Base-by-base conservation (phyloP, 2,113 vertebrate species). In the Scolopax mira region DNA sequence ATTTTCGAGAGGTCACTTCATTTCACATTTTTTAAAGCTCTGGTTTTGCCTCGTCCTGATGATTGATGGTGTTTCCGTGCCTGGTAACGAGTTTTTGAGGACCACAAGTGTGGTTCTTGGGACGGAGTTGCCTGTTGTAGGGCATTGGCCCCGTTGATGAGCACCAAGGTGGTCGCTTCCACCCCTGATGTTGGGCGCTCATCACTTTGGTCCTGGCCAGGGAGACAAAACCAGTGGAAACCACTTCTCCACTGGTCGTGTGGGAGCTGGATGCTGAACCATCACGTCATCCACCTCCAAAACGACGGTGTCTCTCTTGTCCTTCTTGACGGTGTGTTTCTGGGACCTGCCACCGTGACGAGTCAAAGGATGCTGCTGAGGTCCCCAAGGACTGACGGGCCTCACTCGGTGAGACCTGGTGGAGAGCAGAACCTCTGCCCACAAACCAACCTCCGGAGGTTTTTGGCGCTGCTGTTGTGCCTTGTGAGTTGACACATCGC, bases 401-500 rank as follows among this genome's bases (percentile, higher is more conserved):
- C 51, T 60, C 31, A 0, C 33, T 80, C 22, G 49, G 31, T 39
- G 70, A 54, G 55, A 39, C 21, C 18, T 2, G 46, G 7, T 3
- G 64, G 57, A 6, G 15, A 28, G 16, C 23, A 2, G 78, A 4
- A 7, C 21, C 10, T 0, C 8, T 7, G 0, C 8, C 30, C 7
- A 17, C 4, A 24, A 6, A 28, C 13, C 24, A 23, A 3, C 4
- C 42, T 9, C 6, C 2, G 0, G 35, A 33, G 46, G 6, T 83
- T 22, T 22, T 4, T 9, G 55, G 37, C 18, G 62, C 94, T 84
- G 88, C 44, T 84, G 54, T 39, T 65, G 60, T 9, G 44, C 87
- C 75, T 15, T 6, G 42, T 0, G 62, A 9, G 57, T 1, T 1
- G 46, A 3, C 0, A 2, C 27, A 2, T 41, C 11, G 0, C 77